These are phyloP conservation scores for Cecropterus lyciades DNA, from an alignment of 1,140 invertebrate genomes.

Conservation along the genomic window DNA sequence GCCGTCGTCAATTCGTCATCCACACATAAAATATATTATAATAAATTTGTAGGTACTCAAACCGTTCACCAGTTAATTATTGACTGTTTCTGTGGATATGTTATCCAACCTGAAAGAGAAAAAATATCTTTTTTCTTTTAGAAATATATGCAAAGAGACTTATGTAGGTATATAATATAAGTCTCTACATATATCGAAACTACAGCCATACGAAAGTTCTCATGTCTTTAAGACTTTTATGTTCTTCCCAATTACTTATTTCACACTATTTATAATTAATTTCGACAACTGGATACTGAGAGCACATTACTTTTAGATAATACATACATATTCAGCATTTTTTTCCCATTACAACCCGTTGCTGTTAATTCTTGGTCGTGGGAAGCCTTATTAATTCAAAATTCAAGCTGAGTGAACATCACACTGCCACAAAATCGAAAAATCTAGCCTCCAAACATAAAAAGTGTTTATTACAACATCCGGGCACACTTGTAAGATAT, in stretches of 20 bases:
- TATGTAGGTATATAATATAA: too few relatives aligned
- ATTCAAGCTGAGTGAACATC: slow-evolving; percentile 14
- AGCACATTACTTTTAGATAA: neutral
- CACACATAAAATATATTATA: too few relatives aligned
- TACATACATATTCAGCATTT: neutral
- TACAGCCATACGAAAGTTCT: too few relatives aligned
- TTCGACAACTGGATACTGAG: neutral
- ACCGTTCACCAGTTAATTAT: too few relatives aligned
- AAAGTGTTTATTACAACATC: slow-evolving; percentile 13
- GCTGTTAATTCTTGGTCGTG: slow-evolving; percentile 2
- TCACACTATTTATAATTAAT: neutral
- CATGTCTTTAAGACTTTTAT: too few relatives aligned
- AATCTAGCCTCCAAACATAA: slow-evolving; percentile 18
- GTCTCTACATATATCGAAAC: too few relatives aligned
- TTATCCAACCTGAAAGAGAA: too few relatives aligned
- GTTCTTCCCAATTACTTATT: neutral
- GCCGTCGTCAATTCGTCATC: too few relatives aligned
- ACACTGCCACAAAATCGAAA: slow-evolving; percentile 15
- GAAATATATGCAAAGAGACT: too few relatives aligned
- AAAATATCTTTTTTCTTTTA: too few relatives aligned
- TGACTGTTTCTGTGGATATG: too few relatives aligned
- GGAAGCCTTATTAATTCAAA: slow-evolving; percentile 20
- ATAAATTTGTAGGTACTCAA: too few relatives aligned
- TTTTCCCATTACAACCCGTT: neutral
- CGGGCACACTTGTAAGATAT: neutral